A percentile compares a stretch with the other conserved stretches of the same genome.
Evolutionary conservation across 2,888 invertebrate genomes (phyloP).

Genomic region (Latrodectus hesperus): DNA sequence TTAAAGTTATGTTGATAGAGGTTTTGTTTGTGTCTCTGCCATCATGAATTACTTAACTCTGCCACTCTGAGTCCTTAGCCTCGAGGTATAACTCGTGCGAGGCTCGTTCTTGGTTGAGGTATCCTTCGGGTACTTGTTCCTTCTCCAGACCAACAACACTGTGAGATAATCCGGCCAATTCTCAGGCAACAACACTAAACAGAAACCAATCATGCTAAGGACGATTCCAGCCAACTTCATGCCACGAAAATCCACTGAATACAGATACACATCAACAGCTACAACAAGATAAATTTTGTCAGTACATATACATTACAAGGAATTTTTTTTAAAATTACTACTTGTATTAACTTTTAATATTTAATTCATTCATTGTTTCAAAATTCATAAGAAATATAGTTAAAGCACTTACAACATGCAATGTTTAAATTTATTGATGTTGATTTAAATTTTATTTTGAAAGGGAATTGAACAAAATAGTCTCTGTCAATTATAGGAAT

Average conservation of each 20-base stretch:
- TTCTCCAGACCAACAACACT: constrained; percentile 81
- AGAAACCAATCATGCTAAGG: constrained; percentile 91
- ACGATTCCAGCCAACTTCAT: constrained; percentile 97
- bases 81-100: constrained; percentile 91
- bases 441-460: no score
- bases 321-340: no score
- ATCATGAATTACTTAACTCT: constrained; percentile 81
- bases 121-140: constrained; percentile 68
- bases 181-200: constrained; percentile 94
- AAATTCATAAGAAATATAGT: no score
- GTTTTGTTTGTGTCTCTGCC: neutral
- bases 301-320: no score
- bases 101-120: constrained; percentile 77
- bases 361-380: no score
- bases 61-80: constrained; percentile 92
- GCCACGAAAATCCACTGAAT: constrained; percentile 89
- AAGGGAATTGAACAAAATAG: no score
- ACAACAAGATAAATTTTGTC: constrained; percentile 54
- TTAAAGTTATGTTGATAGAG: neutral
- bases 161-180: constrained; percentile 98
- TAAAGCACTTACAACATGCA: no score
- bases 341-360: no score
- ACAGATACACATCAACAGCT: constrained; percentile 90
- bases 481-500: no score
- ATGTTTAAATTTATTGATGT: no score